Base-by-base conservation (phyloP, 2,888 invertebrate genomes). In the Strigamia crassipes region DNA sequence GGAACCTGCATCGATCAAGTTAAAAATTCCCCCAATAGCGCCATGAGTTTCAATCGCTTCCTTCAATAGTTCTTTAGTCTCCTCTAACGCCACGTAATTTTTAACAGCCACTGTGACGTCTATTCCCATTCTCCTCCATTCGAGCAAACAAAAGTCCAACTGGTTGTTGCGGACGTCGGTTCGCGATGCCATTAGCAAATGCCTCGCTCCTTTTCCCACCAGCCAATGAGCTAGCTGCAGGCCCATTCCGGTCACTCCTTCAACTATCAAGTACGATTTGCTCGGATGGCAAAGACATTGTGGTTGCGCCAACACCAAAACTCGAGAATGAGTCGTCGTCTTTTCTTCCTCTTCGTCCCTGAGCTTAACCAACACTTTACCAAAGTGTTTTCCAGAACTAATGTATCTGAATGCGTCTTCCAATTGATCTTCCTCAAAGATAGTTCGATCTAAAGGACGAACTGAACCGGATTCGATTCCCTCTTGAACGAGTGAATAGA, bases 351-450 rank as follows among this genome's bases (percentile, higher is more conserved):
- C 87, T 82, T 87, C 87, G 56, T 86, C 84, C 46, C 88, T 86
- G 42, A 80, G 86, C 84, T 96, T 94, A 84, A 99, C 89, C 79
- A 98, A 88, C 80, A 99, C 98, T 91, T 99, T 99, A 85, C 99
- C 99, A 86, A 98, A 96, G 89, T 99, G 99, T 88, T 96, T 96
- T 83, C 99, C 99, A 10, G 96, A 93, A 18, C 97, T 98, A 96
- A 99, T 98, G 89, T 91, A 96, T 84, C 91, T 87, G 91, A 97
- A 97, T 1, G 97, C 96, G 87, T 94, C 93, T 88, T 99, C 98
- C 31, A 96, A 92, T 89, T 97, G 94, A 85, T 92, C 91, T 86
- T 94, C 94, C 42, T 92, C 90, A 88, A 94, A 99, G 3, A 96
- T 93, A 6, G 96, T 95, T 78, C 92, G 91, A n/a, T 94, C 94